Percentiles rank a stretch among this genome's conserved stretches.
phyloP scores from a whole-genome alignment of 2,888 invertebrate species.

The Fissipunctia ypsillon region DNA sequence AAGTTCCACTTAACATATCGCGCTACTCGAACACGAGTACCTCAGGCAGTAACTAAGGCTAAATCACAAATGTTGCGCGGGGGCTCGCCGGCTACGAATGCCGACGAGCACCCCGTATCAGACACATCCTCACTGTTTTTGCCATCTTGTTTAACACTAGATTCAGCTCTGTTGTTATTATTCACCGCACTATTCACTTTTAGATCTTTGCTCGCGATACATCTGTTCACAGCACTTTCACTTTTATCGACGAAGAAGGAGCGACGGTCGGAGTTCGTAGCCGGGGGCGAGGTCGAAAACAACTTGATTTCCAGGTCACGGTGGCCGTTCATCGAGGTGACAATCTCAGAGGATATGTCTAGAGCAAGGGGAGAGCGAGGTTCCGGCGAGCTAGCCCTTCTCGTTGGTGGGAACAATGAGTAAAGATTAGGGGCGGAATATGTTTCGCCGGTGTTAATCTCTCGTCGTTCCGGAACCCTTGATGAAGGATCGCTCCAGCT shows the following conservation, averaged over 20 bases:
- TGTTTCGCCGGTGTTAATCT: constrained; percentile 79
- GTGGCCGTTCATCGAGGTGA: constrained; percentile 94
- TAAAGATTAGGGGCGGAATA: constrained; percentile 87
- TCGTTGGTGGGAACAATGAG: constrained; percentile 86
- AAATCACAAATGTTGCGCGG: constrained; percentile 89
- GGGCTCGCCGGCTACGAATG: constrained; percentile 78
- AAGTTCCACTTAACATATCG: constrained; percentile 77
- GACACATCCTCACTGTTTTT: constrained; percentile 84
- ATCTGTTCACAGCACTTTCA: constrained; percentile 88
- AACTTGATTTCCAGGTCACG: constrained; percentile 95
- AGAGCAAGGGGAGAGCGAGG: constrained; percentile 88
- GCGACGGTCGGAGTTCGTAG: constrained; percentile 84
- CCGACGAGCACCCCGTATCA: constrained; percentile 81
- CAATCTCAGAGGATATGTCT: constrained; percentile 94
- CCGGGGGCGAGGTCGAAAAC: constrained; percentile 92
- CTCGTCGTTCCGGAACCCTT: constrained; percentile 84
- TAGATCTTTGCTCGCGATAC: constrained; percentile 81
- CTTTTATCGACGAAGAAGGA: constrained; percentile 89
- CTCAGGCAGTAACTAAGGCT: constrained; percentile 89
- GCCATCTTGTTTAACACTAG: constrained; percentile 80
- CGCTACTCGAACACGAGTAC: constrained; percentile 81
- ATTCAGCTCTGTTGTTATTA: constrained; percentile 81
- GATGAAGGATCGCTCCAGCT: constrained; percentile 92
- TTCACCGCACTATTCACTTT: constrained; percentile 87
- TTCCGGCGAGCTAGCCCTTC: constrained; percentile 84